Evolutionary conservation across 2,797 vertebrate species (phyloP).

Genomic region (Neomorphus geoffroyi): DNA sequence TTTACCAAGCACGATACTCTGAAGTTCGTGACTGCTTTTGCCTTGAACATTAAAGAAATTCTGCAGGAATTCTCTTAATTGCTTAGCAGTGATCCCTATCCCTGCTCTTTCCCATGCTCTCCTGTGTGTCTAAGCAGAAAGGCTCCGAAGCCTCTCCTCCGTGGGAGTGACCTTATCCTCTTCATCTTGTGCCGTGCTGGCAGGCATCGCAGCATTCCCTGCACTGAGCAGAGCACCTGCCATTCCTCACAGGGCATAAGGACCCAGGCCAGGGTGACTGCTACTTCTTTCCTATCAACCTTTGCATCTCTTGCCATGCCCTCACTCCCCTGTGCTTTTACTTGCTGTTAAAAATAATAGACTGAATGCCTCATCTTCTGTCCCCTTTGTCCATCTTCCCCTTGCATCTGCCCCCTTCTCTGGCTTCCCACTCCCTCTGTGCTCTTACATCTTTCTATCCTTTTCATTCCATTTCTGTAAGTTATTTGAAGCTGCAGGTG

Average conservation of each 20-base stretch:
- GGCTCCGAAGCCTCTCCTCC: background rate
- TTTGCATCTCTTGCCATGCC: background rate
- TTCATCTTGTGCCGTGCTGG: background rate
- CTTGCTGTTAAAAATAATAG: background rate
- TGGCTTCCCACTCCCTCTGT: background rate
- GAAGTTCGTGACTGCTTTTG: background rate
- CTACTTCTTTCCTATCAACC: background rate
- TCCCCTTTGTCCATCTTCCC: background rate
- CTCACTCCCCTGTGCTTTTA: background rate
- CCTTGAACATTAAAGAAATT: background rate
- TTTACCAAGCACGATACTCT: background rate
- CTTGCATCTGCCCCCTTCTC: background rate
- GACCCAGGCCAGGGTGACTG: background rate
- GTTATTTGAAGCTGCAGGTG: background rate
- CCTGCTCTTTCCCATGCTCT: background rate
- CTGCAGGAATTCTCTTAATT: background rate
- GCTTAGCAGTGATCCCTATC: background rate
- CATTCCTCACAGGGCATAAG: background rate
- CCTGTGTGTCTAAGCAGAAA: background rate
- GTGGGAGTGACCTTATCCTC: conserved; percentile 19
- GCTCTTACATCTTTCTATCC: no score
- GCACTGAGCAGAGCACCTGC: background rate
- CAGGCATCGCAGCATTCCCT: background rate
- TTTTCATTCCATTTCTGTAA: background rate
- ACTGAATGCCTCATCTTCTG: background rate